Conservation (phyloP, 1,140 invertebrate species). For the Diorhabda sublineata region DNA sequence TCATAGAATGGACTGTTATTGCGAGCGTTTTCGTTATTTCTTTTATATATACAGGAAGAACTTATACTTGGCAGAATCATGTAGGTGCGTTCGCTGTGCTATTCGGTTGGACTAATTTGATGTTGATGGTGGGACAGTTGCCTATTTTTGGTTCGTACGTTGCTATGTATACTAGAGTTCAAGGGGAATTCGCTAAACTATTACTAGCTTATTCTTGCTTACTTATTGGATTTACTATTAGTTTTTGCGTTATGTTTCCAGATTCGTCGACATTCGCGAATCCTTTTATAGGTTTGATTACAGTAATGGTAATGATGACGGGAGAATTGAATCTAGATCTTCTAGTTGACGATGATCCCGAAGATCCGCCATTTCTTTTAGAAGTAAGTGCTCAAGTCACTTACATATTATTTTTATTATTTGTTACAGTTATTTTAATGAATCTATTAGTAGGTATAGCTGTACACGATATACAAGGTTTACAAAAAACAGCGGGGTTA, state of each 20-base stretch:
- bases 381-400: slow-evolving; percentile 69
- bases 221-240: slow-evolving; percentile 78
- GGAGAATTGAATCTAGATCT: slow-evolving; percentile 74
- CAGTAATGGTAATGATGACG: slow-evolving; percentile 86
- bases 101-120: slow-evolving; percentile 79
- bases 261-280: slow-evolving; percentile 73
- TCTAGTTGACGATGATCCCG: slow-evolving; percentile 59
- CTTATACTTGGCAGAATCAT: slow-evolving; percentile 78
- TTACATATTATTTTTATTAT: slow-evolving; percentile 68
- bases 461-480: slow-evolving; percentile 73
- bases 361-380: slow-evolving; percentile 58
- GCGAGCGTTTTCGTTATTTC: slow-evolving; percentile 76
- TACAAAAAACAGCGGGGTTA: slow-evolving; percentile 71
- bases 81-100: slow-evolving; percentile 78
- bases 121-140: slow-evolving; percentile 82
- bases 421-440: slow-evolving; percentile 78
- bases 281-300: slow-evolving; percentile 73
- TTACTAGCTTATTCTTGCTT: slow-evolving; percentile 79
- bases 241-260: slow-evolving; percentile 82
- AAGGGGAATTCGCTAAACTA: slow-evolving; percentile 79
- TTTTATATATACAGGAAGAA: slow-evolving; percentile 69
- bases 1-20: slow-evolving; percentile 81
- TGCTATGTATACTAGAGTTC: slow-evolving; percentile 81
- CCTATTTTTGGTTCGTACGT: slow-evolving; percentile 83
- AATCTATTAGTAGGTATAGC: slow-evolving; percentile 76